phyloP scores from a whole-genome alignment of 2,888 invertebrate genomes.

The Lucinisca nassula region DNA sequence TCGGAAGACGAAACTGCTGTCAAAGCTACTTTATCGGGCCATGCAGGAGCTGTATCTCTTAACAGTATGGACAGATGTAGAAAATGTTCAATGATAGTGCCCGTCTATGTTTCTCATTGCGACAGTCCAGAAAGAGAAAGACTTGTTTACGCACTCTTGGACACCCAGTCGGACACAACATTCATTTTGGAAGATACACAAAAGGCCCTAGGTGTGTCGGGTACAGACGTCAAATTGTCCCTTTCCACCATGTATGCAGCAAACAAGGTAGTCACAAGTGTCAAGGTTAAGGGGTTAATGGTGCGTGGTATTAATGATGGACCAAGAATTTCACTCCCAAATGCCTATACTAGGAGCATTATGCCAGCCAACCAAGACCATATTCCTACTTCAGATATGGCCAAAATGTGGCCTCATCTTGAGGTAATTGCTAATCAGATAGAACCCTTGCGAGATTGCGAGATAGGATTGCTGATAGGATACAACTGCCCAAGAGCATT shows the following conservation, averaged over 20 bases:
- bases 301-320: conserved; percentile 51
- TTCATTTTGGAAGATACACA: too few species aligned
- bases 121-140: too few species aligned
- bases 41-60: background rate
- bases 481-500: conserved; percentile 70
- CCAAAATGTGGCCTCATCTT: conserved; percentile 44
- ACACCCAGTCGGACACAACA: too few species aligned
- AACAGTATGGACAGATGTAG: background rate
- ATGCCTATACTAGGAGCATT: conserved; percentile 49
- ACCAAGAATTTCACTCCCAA: conserved; percentile 56
- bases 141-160: too few species aligned
- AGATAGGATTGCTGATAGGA: conserved; percentile 63
- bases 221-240: too few species aligned
- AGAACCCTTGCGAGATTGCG: conserved; percentile 35
- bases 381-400: conserved; percentile 55
- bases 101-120: too few species aligned
- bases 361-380: conserved; percentile 63
- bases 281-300: conserved; percentile 1
- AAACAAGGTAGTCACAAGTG: background rate
- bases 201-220: too few species aligned
- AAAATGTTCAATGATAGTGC: too few species aligned
- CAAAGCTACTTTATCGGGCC: background rate
- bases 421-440: conserved; percentile 33
- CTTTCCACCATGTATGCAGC: too few species aligned
- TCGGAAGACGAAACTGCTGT: background rate